These are phyloP conservation scores for Actias luna DNA, from an alignment of 2,888 invertebrate species.

Conservation along the genomic window DNA sequence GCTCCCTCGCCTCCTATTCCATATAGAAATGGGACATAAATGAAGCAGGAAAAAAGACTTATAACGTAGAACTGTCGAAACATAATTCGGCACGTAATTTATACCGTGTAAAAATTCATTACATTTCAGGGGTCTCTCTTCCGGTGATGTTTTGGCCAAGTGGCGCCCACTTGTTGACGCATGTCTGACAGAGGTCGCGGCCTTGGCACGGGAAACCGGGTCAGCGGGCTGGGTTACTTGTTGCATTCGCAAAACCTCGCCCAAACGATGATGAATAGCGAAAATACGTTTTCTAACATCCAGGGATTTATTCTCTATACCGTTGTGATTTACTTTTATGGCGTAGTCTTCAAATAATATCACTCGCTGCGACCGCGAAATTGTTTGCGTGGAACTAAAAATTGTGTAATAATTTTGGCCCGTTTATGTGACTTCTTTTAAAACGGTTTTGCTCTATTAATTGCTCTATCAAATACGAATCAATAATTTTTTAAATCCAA, in stretches of 20 bases:
- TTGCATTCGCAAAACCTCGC: constrained; percentile 21
- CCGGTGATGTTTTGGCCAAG: neutral
- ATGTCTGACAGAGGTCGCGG: constrained; percentile 19
- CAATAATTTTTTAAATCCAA: no score
- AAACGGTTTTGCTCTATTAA: no score
- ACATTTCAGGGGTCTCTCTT: neutral
- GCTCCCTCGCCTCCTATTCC: neutral
- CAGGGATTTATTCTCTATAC: neutral
- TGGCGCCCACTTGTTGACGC: constrained; percentile 29
- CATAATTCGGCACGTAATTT: neutral
- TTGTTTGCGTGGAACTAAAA: no score
- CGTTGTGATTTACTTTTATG: neutral
- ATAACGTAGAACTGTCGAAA: neutral
- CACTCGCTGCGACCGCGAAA: no score
- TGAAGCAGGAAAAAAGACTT: neutral
- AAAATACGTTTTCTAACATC: neutral
- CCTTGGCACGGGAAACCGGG: constrained; percentile 32
- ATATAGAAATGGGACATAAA: neutral
- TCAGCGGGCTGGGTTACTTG: constrained; percentile 29
- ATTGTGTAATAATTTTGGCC: no score
- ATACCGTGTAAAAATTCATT: neutral
- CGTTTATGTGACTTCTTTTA: no score
- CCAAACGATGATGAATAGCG: neutral
- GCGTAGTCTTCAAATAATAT: neutral
- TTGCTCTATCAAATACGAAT: no score